Evolutionary conservation across 2,888 invertebrate species (phyloP).

Genomic region (Dioctria linearis): DNA sequence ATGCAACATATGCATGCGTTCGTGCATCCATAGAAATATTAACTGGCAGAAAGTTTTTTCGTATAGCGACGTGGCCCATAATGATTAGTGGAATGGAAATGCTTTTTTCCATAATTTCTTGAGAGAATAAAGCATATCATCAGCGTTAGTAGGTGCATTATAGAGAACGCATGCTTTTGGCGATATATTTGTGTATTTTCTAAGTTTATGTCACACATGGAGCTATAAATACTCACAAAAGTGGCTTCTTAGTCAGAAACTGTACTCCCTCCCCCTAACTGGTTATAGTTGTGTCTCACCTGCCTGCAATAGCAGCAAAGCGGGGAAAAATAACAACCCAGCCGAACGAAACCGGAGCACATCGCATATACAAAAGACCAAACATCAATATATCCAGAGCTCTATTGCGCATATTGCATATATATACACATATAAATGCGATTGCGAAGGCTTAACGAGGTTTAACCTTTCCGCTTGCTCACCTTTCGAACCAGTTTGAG

Average conservation of each 20-base stretch:
- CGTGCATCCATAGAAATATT: conserved; percentile 16
- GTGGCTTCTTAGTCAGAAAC: conserved; percentile 1
- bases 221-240: not conserved
- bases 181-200: not conserved
- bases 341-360: conserved; percentile 12
- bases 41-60: not conserved
- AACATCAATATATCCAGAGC: not conserved
- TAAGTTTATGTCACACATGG: conserved; percentile 6
- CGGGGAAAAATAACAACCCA: not conserved
- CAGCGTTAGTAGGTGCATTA: too few species aligned
- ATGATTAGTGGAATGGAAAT: conserved; percentile 1
- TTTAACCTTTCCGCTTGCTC: conserved; percentile 48
- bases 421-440: conserved; percentile 4
- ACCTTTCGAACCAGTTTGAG: conserved; percentile 48
- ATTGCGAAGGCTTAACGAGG: conserved; percentile 45
- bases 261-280: not conserved
- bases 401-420: too few species aligned
- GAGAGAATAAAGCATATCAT: not conserved
- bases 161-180: not conserved
- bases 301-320: not conserved
- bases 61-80: not conserved
- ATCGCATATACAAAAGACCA: conserved; percentile 3
- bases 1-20: not conserved
- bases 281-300: not conserved
- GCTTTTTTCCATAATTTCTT: conserved; percentile 8